Evolutionary conservation across 2,888 invertebrate species (phyloP).

Genomic region (Drosophila eohydei): DNA sequence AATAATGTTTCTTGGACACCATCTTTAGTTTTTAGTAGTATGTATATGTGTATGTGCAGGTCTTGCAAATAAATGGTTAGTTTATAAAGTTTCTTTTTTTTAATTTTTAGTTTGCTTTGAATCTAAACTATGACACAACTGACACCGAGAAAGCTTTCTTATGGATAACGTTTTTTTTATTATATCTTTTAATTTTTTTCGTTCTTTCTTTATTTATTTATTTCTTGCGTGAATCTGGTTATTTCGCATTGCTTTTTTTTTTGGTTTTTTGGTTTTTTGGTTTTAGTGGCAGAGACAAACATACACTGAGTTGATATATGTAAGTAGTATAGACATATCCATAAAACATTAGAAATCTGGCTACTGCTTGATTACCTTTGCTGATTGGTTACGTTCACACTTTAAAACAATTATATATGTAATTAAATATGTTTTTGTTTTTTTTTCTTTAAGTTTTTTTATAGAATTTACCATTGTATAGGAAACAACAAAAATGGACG

Average conservation of each 20-base stretch:
- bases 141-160: slow-evolving; percentile 68
- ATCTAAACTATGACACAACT: slow-evolving; percentile 71
- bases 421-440: slow-evolving; percentile 37
- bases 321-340: slow-evolving; percentile 16
- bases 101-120: slow-evolving; percentile 43
- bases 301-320: slow-evolving; percentile 33
- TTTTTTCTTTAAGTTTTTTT: slow-evolving; percentile 13
- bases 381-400: slow-evolving; percentile 38
- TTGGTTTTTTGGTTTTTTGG: neutral
- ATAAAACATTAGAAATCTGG: slow-evolving; percentile 30
- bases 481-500: slow-evolving; percentile 81
- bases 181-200: slow-evolving; percentile 11
- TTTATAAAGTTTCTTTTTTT: slow-evolving; percentile 31
- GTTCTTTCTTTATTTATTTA: neutral
- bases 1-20: slow-evolving; percentile 21
- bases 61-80: slow-evolving; percentile 45
- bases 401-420: slow-evolving; percentile 52
- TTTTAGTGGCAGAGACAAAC: slow-evolving; percentile 40
- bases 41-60: slow-evolving; percentile 5
- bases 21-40: slow-evolving; percentile 12
- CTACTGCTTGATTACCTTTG: slow-evolving; percentile 25
- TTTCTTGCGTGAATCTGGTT: slow-evolving; percentile 18
- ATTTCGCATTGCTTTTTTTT: slow-evolving; percentile 1
- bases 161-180: slow-evolving; percentile 33
- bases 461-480: slow-evolving; percentile 45